phyloP scores from a whole-genome alignment of 1,140 invertebrate genomes.

The Orius insidiosus region DNA sequence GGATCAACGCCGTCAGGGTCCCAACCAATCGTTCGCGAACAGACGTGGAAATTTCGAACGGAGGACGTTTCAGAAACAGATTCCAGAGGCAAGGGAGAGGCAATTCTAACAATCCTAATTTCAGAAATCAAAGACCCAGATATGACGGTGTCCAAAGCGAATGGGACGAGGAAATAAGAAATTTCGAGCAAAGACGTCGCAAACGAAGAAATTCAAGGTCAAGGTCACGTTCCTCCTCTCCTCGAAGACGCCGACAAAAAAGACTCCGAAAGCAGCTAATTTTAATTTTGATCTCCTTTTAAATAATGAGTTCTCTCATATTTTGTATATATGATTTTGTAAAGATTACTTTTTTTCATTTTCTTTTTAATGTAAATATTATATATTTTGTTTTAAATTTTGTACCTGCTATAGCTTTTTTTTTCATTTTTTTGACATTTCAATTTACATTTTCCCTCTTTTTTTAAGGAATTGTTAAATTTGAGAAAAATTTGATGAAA shows the following conservation, averaged over 20 bases:
- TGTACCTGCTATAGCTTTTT: no score
- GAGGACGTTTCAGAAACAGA: background rate
- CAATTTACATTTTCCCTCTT: no score
- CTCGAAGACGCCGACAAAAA: background rate
- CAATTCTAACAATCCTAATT: conserved; percentile 8
- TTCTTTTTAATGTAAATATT: no score
- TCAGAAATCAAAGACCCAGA: background rate
- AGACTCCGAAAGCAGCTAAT: background rate
- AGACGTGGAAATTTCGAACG: conserved; percentile 6
- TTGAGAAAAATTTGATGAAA: no score
- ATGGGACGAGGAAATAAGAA: conserved; percentile 20
- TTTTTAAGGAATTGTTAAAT: no score
- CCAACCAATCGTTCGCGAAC: background rate
- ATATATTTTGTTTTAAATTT: no score
- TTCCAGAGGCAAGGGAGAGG: background rate
- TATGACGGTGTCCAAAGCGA: conserved; percentile 14
- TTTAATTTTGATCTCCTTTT: no score
- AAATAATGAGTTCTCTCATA: no score
- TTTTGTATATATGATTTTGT: no score
- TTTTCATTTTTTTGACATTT: no score
- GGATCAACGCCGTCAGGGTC: background rate
- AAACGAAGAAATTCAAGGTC: conserved; percentile 8
- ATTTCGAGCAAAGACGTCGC: conserved; percentile 18
- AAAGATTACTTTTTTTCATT: no score
- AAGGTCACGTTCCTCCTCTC: background rate